A percentile compares a stretch with the other conserved stretches of the same genome.
These are phyloP conservation scores for Gila robusta DNA, from an alignment of 2,797 vertebrate genomes.

Conservation along the genomic window DNA sequence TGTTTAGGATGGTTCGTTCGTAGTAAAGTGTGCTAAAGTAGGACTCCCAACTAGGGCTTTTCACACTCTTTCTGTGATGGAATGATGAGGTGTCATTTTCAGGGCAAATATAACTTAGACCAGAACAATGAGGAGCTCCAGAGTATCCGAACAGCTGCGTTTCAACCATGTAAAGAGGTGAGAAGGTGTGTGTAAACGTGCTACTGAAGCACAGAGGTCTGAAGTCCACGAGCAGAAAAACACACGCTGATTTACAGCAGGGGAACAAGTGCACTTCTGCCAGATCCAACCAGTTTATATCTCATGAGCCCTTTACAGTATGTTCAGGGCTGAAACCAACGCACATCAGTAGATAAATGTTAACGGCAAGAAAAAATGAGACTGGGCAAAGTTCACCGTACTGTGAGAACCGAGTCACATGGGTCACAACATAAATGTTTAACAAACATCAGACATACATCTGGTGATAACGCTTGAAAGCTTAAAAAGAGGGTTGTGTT, in stretches of 20 bases:
- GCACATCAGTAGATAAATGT: background rate
- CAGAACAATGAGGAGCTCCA: background rate
- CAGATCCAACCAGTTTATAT: background rate
- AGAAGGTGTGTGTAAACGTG: background rate
- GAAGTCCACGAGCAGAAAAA: background rate
- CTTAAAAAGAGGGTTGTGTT: background rate
- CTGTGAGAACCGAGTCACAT: background rate
- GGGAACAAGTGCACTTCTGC: background rate
- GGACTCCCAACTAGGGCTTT: constrained; percentile 39
- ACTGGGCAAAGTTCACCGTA: background rate
- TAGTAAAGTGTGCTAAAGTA: constrained; percentile 34
- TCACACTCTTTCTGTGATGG: background rate
- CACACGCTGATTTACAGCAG: background rate
- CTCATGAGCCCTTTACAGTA: background rate
- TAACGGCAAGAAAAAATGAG: background rate
- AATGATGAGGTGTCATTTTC: background rate
- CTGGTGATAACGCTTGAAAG: background rate
- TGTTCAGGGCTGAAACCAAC: background rate
- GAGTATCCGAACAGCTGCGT: background rate
- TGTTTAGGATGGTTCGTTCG: constrained; percentile 17
- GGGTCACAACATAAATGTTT: constrained; percentile 1
- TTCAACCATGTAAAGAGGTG: background rate
- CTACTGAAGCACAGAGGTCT: background rate
- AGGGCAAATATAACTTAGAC: background rate
- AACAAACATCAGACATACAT: background rate